Evolutionary conservation across 2,888 invertebrate species (phyloP), one percentile per base, ranked within the genome.

Genomic region (Tachina lurida): DNA sequence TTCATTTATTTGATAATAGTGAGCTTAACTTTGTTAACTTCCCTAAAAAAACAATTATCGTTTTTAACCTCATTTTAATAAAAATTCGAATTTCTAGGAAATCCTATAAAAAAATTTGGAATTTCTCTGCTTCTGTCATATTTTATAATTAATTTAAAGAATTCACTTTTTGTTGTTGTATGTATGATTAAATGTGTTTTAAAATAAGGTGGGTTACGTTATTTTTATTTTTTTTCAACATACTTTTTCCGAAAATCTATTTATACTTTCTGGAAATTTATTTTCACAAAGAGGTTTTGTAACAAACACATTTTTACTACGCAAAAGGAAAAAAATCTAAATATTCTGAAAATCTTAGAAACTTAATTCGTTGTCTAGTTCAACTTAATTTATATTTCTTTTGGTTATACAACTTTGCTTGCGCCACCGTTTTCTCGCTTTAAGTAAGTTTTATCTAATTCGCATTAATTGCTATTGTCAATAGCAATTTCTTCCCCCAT

Each of bases 11-110:
- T 87, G 63, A 41, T 83, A 83, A 76, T 79, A 84, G 82, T 84
- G 79, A 84, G 82, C 76, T 84, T 87, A 87, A 87, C 85, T 80
- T 87, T 83, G 85, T 83, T 87, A 85, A 87, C 87, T 85, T 87
- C 85, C 87, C 87, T 85, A 85, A 87, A 81, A 84, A 75, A 87
- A 84, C 80, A 84, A 70, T 80, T 82, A 70, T 70, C 63, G 82
- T 82, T 82, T 87, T 80, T 80, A 83, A 67, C 70, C 82, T 79
- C 78, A 67, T 71, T 31, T 31, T 81, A 84, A 74, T 75, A 76
- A 79, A 87, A 82, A 43, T 70, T 63, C 31, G 86, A 86, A 86
- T 80, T 86, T 86, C 86, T 83, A 86, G 62, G 86, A 86, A 86
- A 86, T 86, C 2, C 83, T 83, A 80, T 79, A 83, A 76, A 83